Base-by-base conservation (phyloP, 2,888 invertebrate species). In the Zootermopsis nevadensis region DNA sequence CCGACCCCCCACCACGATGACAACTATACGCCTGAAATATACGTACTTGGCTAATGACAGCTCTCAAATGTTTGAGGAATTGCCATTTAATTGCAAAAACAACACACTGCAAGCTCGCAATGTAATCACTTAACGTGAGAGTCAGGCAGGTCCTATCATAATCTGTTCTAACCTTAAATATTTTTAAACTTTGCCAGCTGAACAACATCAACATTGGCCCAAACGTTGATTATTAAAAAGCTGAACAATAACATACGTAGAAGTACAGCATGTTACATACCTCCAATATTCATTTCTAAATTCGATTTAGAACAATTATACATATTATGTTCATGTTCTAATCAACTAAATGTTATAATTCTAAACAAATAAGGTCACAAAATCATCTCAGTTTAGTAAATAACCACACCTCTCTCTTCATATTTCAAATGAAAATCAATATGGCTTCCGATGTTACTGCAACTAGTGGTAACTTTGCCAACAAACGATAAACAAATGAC, bases 331-430 rank as follows among this genome's bases (percentile, higher is more conserved):
- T 42, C 31, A 82, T 77, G n/a, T 66, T 77, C 67, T 69, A 67
- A 77, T 72, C 22, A 30, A 69, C 53, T 53, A 74, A 33, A n/a
- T 31, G 55, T 72, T 31, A 74, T 81, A 38, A 74, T 83, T 72
- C n/a, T 77, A 83, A 83, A 22, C 53, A 81, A 42, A 72, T 53
- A 81, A 72, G 27, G 53, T 3, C n/a, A 53, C 31, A 82, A 77
- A 82, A 67, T 77, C 82, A 79, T 77, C 67, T 82, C 79, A 82
- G n/a, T 77, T 69, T 77, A 30, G 27, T 76, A 81, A 84, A 85
- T 85, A 86, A 86, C 86, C 86, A 86, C 86, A 86, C 86, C 86
- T 86, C 86, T 86, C 85, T 84, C 85, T 84, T 85, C 85, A 85
- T 86, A 84, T 85, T 86, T 85, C 83, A 83, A 85, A 86, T 79